A percentile compares a stretch with the other conserved stretches of the same genome.
Conservation (phyloP, 2,888 invertebrate genomes). For the Spilosoma lubricipeda region DNA sequence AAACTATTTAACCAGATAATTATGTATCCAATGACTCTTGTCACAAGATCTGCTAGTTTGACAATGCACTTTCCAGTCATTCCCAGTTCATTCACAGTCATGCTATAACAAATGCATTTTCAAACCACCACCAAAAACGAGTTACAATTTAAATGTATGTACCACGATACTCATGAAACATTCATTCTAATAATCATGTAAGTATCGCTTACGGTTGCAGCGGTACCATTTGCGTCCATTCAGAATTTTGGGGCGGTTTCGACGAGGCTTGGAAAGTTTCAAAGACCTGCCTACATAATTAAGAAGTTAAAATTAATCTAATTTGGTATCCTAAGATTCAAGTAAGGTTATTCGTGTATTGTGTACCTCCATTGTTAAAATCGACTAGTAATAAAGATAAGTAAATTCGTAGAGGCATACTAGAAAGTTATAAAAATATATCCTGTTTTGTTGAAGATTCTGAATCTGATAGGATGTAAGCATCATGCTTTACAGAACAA, state of each 20-base stretch:
- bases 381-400: background rate
- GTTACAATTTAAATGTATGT: background rate
- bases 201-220: conserved; percentile 36
- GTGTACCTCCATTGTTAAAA: background rate
- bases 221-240: conserved; percentile 35
- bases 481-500: too few relatives aligned
- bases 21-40: background rate
- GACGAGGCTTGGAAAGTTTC: conserved; percentile 39
- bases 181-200: conserved; percentile 8
- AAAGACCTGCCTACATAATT: conserved; percentile 39
- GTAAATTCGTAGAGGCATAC: too few relatives aligned
- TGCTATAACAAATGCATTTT: background rate
- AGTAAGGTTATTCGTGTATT: background rate
- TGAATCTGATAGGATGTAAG: background rate
- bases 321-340: background rate
- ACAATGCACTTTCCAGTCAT: background rate
- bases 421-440: too few relatives aligned
- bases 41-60: background rate
- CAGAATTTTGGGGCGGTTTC: conserved; percentile 37
- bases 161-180: conserved; percentile 3
- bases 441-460: background rate
- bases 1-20: background rate
- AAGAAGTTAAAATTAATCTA: conserved; percentile 17
- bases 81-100: conserved; percentile 10
- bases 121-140: conserved; percentile 9